A percentile compares a stretch with the other conserved stretches of the same genome.
Conservation (phyloP, 2,797 vertebrate genomes). For the Muscicapa comitata region DNA sequence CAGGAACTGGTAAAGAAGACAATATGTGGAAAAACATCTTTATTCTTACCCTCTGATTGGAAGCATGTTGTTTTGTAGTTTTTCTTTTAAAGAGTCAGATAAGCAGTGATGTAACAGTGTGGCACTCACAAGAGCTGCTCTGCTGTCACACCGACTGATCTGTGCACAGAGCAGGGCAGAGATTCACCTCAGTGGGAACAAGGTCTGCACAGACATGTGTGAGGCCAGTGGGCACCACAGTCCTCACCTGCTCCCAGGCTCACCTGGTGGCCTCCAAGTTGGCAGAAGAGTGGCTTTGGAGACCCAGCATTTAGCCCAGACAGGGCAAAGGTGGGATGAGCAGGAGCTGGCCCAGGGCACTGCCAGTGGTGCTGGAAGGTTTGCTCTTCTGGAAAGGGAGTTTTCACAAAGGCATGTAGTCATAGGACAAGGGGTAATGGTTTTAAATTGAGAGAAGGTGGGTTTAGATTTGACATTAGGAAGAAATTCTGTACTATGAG, state of each 20-base stretch:
- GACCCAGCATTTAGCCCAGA: rapidly evolving
- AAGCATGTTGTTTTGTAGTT: neutral
- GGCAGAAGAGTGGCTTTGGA: neutral
- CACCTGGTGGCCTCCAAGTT: neutral
- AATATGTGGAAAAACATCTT: neutral
- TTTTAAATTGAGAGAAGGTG: neutral
- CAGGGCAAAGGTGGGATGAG: neutral
- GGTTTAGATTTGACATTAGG: neutral
- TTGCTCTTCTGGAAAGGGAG: neutral
- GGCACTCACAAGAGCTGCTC: neutral
- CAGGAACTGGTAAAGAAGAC: neutral
- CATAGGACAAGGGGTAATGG: too few relatives aligned
- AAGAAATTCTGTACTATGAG: neutral
- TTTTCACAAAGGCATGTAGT: neutral
- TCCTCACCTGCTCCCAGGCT: rapidly evolving
- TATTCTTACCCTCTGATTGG: neutral
- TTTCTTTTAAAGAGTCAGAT: neutral
- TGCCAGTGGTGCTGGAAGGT: neutral
- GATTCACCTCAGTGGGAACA: rapidly evolving
- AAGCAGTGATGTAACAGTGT: neutral
- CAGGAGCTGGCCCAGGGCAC: neutral
- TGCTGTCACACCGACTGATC: neutral
- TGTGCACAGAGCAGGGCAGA: rapidly evolving
- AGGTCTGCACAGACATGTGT: neutral
- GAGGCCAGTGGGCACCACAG: neutral